Evolutionary conservation across 1,140 invertebrate genomes (phyloP).

Genomic region (Philaenus spumarius): DNA sequence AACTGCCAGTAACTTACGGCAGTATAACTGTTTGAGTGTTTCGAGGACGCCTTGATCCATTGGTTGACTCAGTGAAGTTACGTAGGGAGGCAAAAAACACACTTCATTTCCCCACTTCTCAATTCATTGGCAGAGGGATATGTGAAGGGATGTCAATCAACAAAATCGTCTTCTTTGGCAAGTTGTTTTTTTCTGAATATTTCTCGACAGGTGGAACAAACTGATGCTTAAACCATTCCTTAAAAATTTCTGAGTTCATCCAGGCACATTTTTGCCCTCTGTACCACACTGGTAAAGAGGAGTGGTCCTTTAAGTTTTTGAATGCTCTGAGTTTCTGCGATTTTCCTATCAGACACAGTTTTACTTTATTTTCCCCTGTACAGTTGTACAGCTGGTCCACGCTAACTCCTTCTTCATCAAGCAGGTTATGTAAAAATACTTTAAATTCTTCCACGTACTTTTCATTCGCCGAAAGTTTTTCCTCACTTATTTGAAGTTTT

Average conservation of each 20-base stretch:
- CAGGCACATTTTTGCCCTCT: constrained; percentile 29
- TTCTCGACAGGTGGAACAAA: constrained; percentile 31
- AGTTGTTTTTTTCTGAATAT: constrained; percentile 22
- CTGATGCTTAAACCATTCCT: constrained; percentile 31
- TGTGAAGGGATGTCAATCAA: constrained; percentile 33
- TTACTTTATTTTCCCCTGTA: no score
- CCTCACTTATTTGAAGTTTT: no score
- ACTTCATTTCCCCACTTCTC: constrained; percentile 27
- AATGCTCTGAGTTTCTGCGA: constrained; percentile 28
- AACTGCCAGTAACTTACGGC: not conserved
- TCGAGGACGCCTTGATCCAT: constrained; percentile 35
- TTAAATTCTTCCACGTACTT: no score
- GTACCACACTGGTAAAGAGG: constrained; percentile 26
- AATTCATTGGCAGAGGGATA: constrained; percentile 23
- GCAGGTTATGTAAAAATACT: no score
- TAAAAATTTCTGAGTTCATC: constrained; percentile 30
- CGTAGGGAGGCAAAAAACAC: constrained; percentile 41
- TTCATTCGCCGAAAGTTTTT: no score
- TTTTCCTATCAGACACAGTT: constrained; percentile 20
- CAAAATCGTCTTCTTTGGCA: constrained; percentile 28
- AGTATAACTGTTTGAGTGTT: constrained; percentile 29
- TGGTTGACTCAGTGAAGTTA: constrained; percentile 40
- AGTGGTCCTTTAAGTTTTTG: constrained; percentile 21
- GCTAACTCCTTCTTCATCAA: no score
- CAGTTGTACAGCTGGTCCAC: no score